Percentiles rank a stretch among this genome's conserved stretches.
phyloP scores from a whole-genome alignment of 2,113 vertebrate genomes.

The Serilophus lunatus region DNA sequence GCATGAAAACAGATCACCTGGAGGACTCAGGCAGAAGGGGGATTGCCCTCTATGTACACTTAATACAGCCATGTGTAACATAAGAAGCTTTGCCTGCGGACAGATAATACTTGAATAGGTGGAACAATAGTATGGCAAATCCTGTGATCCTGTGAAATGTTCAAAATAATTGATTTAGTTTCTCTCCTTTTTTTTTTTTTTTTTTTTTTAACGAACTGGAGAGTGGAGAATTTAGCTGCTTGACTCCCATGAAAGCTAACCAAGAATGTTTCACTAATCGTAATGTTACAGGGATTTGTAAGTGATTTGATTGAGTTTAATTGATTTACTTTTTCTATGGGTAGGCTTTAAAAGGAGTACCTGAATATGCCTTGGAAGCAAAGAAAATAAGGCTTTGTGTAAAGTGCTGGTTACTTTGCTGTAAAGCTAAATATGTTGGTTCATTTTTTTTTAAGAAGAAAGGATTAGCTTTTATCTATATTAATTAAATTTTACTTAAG shows the following conservation, averaged over 20 bases:
- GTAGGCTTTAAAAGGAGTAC: background rate
- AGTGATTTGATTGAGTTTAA: constrained; percentile 49
- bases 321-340: constrained; percentile 20
- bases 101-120: background rate
- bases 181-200: background rate
- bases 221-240: constrained; percentile 6
- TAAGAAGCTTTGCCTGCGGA: background rate
- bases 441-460: background rate
- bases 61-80: background rate
- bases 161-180: constrained; percentile 16
- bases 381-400: constrained; percentile 7
- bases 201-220: background rate
- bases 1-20: background rate
- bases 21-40: background rate
- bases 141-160: background rate
- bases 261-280: constrained; percentile 12
- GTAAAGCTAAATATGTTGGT: background rate
- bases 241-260: constrained; percentile 17
- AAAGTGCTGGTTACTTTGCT: background rate
- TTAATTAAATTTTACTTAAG: constrained; percentile 28
- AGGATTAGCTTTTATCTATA: constrained; percentile 14
- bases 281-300: constrained; percentile 18
- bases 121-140: background rate
- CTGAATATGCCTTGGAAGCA: background rate
- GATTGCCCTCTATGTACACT: background rate